phyloP scores from a whole-genome alignment of 2,797 vertebrate genomes.

The Micropoecilia bifurca region DNA sequence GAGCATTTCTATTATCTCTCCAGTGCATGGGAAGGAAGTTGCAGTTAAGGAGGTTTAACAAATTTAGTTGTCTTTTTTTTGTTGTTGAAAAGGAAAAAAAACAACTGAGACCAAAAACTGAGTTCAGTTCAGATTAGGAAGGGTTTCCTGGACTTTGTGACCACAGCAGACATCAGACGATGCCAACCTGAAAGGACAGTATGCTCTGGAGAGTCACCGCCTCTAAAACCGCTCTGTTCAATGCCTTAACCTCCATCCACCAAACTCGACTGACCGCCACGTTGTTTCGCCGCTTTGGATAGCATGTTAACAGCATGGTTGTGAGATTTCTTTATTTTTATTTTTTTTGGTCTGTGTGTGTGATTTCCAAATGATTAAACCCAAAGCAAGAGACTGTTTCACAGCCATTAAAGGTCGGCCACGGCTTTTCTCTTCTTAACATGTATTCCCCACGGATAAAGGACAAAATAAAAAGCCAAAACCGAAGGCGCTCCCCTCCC shows the following conservation, averaged over 20 bases:
- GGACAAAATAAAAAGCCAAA: constrained; percentile 48
- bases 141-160: constrained; percentile 38
- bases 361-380: constrained; percentile 34
- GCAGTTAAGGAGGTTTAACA: constrained; percentile 27
- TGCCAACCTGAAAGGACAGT: constrained; percentile 49
- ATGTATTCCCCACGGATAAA: constrained; percentile 29
- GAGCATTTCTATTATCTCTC: constrained; percentile 62
- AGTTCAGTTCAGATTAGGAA: constrained; percentile 17
- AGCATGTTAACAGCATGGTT: constrained; percentile 28
- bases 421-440: constrained; percentile 35
- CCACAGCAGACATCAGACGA: constrained; percentile 27
- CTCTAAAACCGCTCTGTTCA: constrained; percentile 68
- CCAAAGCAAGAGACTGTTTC: constrained; percentile 33
- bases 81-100: background rate
- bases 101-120: constrained; percentile 56
- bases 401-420: constrained; percentile 33
- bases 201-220: constrained; percentile 55
- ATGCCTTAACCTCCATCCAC: constrained; percentile 81
- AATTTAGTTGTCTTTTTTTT: constrained; percentile 32
- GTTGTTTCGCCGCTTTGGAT: constrained; percentile 36
- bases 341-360: background rate
- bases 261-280: constrained; percentile 37
- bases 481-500: constrained; percentile 27
- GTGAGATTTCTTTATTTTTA: constrained; percentile 1
- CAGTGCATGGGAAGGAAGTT: constrained; percentile 65